Conservation (phyloP, 2,797 vertebrate genomes). For the Brachyrhaphis roseni region DNA sequence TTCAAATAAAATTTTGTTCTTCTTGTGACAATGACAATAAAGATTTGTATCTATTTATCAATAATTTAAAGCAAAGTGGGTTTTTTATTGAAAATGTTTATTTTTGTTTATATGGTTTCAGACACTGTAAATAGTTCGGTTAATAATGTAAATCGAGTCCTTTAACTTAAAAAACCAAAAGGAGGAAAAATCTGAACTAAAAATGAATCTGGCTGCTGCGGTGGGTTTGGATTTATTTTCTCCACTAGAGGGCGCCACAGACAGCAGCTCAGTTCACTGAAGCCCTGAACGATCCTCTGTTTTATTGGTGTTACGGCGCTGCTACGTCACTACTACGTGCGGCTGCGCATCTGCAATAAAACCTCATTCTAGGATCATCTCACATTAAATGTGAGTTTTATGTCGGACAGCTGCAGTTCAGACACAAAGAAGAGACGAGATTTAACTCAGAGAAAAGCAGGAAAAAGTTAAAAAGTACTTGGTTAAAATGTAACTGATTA, state of each 20-base stretch:
- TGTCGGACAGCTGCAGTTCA: background rate
- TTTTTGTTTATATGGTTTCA: background rate
- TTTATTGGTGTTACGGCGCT: background rate
- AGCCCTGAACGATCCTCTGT: background rate
- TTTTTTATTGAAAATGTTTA: background rate
- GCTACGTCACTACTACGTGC: too few relatives aligned
- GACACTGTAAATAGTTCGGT: background rate
- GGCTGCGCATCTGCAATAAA: background rate
- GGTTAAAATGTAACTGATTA: too few relatives aligned
- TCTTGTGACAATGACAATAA: too few relatives aligned
- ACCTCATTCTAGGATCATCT: background rate
- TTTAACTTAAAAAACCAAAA: background rate
- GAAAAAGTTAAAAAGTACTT: too few relatives aligned
- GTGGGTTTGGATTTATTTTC: background rate
- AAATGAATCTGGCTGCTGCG: background rate
- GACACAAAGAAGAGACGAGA: background rate
- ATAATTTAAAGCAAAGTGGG: background rate
- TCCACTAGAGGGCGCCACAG: conserved; percentile 23
- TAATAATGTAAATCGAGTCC: background rate
- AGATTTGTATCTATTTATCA: too few relatives aligned
- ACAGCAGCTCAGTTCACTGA: background rate
- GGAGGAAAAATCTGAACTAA: background rate
- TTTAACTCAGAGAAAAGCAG: background rate
- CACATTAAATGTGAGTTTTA: background rate
- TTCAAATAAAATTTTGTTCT: too few relatives aligned